These are phyloP conservation scores for Phalacrocorax carbo DNA, from an alignment of 2,113 vertebrate genomes.

Conservation along the genomic window DNA sequence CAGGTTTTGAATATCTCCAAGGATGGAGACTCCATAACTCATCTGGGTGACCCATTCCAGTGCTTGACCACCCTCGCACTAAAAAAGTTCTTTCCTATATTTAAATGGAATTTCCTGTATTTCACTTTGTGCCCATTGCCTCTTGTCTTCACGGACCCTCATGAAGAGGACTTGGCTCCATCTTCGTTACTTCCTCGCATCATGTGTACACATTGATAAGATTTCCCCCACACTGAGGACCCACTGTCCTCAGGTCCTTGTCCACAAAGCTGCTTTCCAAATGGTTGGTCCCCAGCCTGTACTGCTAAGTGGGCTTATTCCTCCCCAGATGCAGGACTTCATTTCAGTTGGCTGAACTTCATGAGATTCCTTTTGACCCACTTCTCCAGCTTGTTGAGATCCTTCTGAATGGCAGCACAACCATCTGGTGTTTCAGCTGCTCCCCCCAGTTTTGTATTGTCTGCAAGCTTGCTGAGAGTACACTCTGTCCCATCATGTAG, in stretches of 20 bases:
- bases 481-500: neutral
- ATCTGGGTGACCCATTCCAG: neutral
- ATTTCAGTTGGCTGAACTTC: neutral
- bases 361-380: neutral
- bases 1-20: neutral
- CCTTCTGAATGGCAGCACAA: neutral
- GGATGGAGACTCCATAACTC: neutral
- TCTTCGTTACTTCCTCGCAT: neutral
- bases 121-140: neutral
- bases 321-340: neutral
- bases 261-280: neutral
- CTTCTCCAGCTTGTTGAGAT: neutral
- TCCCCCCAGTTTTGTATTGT: neutral
- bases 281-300: neutral
- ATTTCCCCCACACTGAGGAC: neutral
- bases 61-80: neutral
- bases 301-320: neutral
- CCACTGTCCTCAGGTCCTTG: neutral
- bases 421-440: neutral
- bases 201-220: neutral
- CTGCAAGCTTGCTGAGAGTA: neutral
- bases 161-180: neutral
- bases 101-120: neutral
- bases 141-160: neutral
- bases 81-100: neutral